Conservation (phyloP, 2,797 vertebrate genomes). For the Oophaga sylvatica region DNA sequence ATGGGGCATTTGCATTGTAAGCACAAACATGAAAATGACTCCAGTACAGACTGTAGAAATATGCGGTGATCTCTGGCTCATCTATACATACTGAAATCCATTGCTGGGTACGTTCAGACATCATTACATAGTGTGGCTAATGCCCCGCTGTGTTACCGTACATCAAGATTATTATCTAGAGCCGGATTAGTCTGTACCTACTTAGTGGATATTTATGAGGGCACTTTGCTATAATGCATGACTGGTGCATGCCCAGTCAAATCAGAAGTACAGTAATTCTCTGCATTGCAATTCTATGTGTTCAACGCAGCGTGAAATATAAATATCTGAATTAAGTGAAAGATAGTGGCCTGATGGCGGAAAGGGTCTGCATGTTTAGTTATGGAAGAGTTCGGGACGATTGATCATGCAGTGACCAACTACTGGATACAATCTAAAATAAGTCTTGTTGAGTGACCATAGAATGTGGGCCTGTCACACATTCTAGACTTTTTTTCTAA, state of each 20-base stretch:
- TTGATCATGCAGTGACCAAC: neutral
- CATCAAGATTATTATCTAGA: slow-evolving; percentile 54
- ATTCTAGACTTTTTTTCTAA: neutral
- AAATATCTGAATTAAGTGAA: slow-evolving; percentile 37
- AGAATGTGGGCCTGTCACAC: no score
- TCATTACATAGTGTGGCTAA: slow-evolving; percentile 45
- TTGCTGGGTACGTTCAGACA: slow-evolving; percentile 13
- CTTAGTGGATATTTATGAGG: slow-evolving; percentile 59
- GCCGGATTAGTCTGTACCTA: slow-evolving; percentile 51
- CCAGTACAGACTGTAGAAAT: neutral
- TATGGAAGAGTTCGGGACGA: neutral
- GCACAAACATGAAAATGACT: neutral
- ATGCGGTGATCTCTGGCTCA: neutral
- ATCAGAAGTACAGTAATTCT: slow-evolving; percentile 46
- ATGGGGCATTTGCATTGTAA: neutral
- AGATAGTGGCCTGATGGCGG: slow-evolving; percentile 4
- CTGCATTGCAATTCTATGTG: slow-evolving; percentile 32
- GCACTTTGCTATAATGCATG: slow-evolving; percentile 50
- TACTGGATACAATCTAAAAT: neutral
- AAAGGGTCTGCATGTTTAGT: neutral
- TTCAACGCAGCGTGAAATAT: slow-evolving; percentile 45
- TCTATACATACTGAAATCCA: slow-evolving; percentile 21
- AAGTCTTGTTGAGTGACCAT: neutral
- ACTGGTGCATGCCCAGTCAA: slow-evolving; percentile 49
- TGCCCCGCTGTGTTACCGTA: slow-evolving; percentile 38